A percentile compares a stretch with the other conserved stretches of the same genome.
These are phyloP conservation scores for Glaucomys volans DNA, from an alignment of 2,113 vertebrate genomes.

Conservation along the genomic window DNA sequence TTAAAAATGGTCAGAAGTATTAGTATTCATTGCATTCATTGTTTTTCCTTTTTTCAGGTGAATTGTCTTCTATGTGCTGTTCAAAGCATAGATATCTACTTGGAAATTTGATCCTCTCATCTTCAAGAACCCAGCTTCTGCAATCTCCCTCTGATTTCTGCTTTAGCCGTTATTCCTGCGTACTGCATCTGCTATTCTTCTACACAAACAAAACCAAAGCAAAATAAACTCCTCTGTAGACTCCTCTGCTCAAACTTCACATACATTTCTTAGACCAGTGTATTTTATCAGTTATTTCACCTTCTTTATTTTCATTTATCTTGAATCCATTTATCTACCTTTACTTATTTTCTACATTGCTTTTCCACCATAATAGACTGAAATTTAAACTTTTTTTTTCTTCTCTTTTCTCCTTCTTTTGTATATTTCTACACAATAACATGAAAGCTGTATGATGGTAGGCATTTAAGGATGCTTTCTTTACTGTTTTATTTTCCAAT, in stretches of 20 bases:
- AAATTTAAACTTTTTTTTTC: not conserved
- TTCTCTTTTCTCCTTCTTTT: not conserved
- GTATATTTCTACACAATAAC: not conserved
- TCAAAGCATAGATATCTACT: not conserved
- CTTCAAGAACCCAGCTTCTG: not conserved
- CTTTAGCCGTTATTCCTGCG: not conserved
- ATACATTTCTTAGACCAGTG: no score
- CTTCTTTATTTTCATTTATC: not conserved
- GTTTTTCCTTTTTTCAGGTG: not conserved
- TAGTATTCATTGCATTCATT: not conserved
- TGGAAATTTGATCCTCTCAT: not conserved
- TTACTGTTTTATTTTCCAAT: not conserved
- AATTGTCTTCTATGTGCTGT: not conserved
- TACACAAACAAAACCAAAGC: not conserved
- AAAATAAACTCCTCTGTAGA: not conserved
- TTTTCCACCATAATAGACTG: not conserved
- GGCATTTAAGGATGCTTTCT: not conserved
- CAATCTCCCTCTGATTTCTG: not conserved
- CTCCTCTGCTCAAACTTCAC: not conserved
- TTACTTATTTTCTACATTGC: not conserved
- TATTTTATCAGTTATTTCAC: not conserved
- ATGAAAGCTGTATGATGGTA: not conserved
- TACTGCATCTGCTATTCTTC: fast-evolving
- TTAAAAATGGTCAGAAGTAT: not conserved
- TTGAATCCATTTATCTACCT: not conserved